Conservation (phyloP, 2,888 invertebrate species). For the Agrochola circellaris region DNA sequence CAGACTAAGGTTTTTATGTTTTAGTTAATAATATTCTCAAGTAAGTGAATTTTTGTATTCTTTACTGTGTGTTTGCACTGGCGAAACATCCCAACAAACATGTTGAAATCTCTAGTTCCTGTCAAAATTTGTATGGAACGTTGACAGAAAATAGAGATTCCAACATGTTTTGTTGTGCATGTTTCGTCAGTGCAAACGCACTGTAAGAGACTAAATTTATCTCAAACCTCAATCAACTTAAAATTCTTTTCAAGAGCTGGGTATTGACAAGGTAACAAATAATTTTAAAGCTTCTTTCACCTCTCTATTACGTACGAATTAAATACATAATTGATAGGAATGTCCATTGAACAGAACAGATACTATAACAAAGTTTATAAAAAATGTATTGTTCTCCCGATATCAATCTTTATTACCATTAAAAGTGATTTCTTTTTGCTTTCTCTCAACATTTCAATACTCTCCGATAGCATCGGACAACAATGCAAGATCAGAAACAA, state of each 20-base stretch:
- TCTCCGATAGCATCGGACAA: slow-evolving; percentile 54
- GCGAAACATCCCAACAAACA: too few species aligned
- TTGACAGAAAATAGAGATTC: too few species aligned
- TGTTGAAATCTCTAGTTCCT: too few species aligned
- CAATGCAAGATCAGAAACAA: slow-evolving; percentile 40
- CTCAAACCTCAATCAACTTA: not conserved
- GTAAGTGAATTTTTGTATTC: too few species aligned
- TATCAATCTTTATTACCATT: slow-evolving; percentile 53
- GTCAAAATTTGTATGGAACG: too few species aligned
- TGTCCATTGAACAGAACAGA: slow-evolving; percentile 20
- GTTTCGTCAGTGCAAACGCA: too few species aligned
- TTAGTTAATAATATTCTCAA: too few species aligned
- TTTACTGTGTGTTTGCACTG: too few species aligned
- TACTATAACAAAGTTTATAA: slow-evolving; percentile 11
- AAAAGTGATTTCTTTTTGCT: slow-evolving; percentile 58
- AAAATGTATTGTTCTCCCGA: slow-evolving; percentile 48
- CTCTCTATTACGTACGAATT: slow-evolving; percentile 18
- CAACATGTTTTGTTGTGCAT: too few species aligned
- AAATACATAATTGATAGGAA: slow-evolving; percentile 33
- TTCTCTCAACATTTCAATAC: slow-evolving; percentile 61
- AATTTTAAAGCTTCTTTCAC: not conserved
- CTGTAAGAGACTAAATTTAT: too few species aligned
- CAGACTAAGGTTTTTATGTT: too few species aligned
- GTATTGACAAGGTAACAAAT: not conserved
- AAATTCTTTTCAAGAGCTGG: not conserved